Conservation (phyloP, 2,797 vertebrate genomes). For the Myotis pilosus region DNA sequence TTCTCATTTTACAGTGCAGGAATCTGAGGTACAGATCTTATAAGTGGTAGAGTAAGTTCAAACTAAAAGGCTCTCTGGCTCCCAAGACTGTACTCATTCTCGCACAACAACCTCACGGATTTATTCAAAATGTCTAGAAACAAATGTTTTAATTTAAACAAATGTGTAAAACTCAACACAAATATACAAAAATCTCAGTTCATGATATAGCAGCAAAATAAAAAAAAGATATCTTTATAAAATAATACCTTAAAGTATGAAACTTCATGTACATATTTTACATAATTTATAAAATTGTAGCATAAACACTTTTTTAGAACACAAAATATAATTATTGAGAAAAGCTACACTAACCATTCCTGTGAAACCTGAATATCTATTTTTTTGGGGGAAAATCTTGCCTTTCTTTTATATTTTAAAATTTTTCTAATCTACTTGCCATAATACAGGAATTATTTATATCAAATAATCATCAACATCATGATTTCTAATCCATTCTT, state of each 20-base stretch:
- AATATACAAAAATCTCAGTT: not conserved
- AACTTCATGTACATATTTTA: not conserved
- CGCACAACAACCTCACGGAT: not conserved
- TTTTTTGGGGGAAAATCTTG: not conserved
- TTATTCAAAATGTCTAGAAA: slow-evolving; percentile 26
- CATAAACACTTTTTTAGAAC: not conserved
- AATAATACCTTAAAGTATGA: not conserved
- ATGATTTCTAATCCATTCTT: not conserved
- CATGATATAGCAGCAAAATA: not conserved
- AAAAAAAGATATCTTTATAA: slow-evolving; percentile 20
- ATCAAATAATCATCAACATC: not conserved
- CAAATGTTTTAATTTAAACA: not conserved
- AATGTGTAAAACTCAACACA: not conserved
- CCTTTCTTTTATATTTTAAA: slow-evolving; percentile 15
- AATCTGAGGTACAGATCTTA: not conserved
- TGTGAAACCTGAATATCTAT: not conserved
- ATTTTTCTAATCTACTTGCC: not conserved
- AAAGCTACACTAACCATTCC: not conserved
- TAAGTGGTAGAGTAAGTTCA: not conserved
- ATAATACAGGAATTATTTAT: not conserved
- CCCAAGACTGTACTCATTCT: not conserved
- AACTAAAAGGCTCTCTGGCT: not conserved
- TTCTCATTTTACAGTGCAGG: not conserved
- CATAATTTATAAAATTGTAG: not conserved
- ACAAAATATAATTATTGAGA: not conserved